phyloP scores from a whole-genome alignment of 2,113 vertebrate species.

The human (Homo sapiens) region GRCh38 chr1:230215001-230215500 shows the following conservation, averaged over 20 bases:
- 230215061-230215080: neutral
- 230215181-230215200: neutral
- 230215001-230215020: neutral
- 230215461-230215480: neutral
- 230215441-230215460: neutral
- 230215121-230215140: neutral
- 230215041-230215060: neutral
- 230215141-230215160: neutral
- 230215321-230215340: accelerated
- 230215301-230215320: too few species aligned
- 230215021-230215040: neutral
- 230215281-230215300: too few species aligned
- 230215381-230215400: neutral
- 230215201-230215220: neutral
- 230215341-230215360: neutral
- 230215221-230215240: neutral
- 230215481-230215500: neutral
- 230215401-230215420: neutral
- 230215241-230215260: accelerated
- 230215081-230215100: neutral
- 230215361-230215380: neutral
- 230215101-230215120: neutral
- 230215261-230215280: neutral
- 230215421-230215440: neutral
- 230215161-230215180: neutral